Conservation (phyloP, 2,888 invertebrate species). For the Dromius quadrimaculatus region DNA sequence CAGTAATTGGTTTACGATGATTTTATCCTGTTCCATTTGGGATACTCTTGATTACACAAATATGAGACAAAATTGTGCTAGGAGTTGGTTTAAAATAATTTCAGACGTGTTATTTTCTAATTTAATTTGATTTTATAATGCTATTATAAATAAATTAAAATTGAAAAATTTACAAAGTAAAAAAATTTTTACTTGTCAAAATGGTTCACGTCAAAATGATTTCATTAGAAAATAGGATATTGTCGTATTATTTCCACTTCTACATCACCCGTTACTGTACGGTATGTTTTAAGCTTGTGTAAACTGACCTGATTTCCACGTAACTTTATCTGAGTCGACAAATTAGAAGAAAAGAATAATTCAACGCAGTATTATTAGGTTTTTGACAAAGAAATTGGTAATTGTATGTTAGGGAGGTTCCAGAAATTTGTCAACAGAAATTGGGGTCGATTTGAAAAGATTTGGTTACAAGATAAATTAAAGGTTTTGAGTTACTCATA, state of each 20-base stretch:
- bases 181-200: too few relatives aligned
- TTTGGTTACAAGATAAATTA: not conserved
- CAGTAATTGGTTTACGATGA: conserved; percentile 29
- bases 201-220: too few relatives aligned
- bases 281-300: conserved; percentile 21
- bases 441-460: not conserved
- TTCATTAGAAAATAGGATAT: conserved; percentile 31
- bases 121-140: too few relatives aligned
- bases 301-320: conserved; percentile 43
- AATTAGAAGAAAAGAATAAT: conserved; percentile 22
- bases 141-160: too few relatives aligned
- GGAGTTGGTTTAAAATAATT: too few relatives aligned
- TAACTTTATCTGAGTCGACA: conserved; percentile 25
- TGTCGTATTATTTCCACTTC: conserved; percentile 16
- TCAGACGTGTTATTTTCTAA: too few relatives aligned
- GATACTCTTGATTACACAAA: too few relatives aligned
- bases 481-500: not conserved
- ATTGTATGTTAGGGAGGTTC: conserved; percentile 12
- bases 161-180: too few relatives aligned
- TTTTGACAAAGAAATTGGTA: conserved; percentile 9
- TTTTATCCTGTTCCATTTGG: conserved; percentile 26
- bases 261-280: conserved; percentile 20
- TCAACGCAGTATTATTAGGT: conserved; percentile 4
- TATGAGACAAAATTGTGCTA: too few relatives aligned
- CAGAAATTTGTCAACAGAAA: conserved; percentile 10